Base-by-base conservation (phyloP, 2,797 vertebrate genomes). In the Sebastiscus tertius region DNA sequence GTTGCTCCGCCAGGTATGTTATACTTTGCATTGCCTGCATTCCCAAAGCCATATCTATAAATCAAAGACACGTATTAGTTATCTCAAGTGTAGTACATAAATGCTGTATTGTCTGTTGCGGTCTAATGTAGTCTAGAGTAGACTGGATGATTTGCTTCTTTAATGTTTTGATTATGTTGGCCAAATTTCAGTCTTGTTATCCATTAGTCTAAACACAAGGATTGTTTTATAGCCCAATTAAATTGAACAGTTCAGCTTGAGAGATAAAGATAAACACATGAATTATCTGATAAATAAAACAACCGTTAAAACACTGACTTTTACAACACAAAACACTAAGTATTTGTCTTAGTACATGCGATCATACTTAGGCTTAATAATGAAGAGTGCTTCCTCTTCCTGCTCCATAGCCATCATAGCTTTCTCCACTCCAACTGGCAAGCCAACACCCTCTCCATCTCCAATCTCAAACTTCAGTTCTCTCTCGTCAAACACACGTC, bases 361-460 rank as follows among this genome's bases (percentile, higher is more conserved):
- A 64, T 82, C 95, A 88, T 96, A 99, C 98, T 95, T 98, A 20
- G 98, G 94, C 81, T 96, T 97, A 54, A 99, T 94, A 78, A 88
- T 95, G 81, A 99, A 96, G 29, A 97, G 80, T 0, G 97, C 96
- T 82, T 97, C 97, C 85, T 99, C 99, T 0, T 92, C 97, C 78
- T 99, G 96, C 87, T 99, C 98, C 99, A 99, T 99, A 80, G 96
- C 96, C 84, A 96, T 97, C 75, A 99, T 94, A 7, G 96, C 97
- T 81, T 96, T 97, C 94, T 99, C 98, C 87, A 98, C 94, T n/a
- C 97, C 99, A 13, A 80, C 73, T 22, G 98, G 98, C 65, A 99
- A 92, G 74, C 96, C 95, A 0, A 97, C 94, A 87, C 83, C 94
- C 20, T 97, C 97, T 24, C 96, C 98, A 82, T 98, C 98, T 4